These are phyloP conservation scores for Gonioctena quinquepunctata DNA, from an alignment of 1,140 invertebrate genomes.

Conservation along the genomic window DNA sequence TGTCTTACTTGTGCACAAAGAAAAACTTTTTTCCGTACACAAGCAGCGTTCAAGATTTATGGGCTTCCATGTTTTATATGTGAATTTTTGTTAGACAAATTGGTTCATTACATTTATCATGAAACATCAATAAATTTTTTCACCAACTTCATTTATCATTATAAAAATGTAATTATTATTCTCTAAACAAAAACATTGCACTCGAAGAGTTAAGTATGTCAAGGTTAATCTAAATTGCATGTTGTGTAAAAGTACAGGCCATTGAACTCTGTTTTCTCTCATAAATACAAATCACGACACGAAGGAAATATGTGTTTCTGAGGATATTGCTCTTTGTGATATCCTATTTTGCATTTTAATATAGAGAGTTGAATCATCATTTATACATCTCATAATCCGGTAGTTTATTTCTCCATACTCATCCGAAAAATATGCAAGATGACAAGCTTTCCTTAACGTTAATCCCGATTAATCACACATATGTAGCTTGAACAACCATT, in stretches of 20 bases:
- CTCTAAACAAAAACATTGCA: background rate
- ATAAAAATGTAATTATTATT: slow-evolving; percentile 5
- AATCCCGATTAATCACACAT: too few species aligned
- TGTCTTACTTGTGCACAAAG: too few species aligned
- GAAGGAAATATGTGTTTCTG: background rate
- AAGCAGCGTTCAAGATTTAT: too few species aligned
- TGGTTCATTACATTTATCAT: too few species aligned
- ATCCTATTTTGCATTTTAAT: background rate
- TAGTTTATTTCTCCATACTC: too few species aligned
- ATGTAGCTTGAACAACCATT: too few species aligned
- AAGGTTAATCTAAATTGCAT: slow-evolving; percentile 10
- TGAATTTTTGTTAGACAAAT: too few species aligned
- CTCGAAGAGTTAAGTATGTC: slow-evolving; percentile 1
- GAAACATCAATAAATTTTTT: slow-evolving; percentile 12
- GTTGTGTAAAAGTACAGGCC: background rate
- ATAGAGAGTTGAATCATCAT: background rate
- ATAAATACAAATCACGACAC: slow-evolving; percentile 9
- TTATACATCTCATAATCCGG: too few species aligned
- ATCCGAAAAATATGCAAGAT: too few species aligned
- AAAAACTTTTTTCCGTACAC: too few species aligned
- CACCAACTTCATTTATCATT: background rate
- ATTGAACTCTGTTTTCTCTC: slow-evolving; percentile 5
- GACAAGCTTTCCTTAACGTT: too few species aligned
- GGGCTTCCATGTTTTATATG: too few species aligned
- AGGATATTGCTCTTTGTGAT: background rate